Conservation (phyloP, 2,113 vertebrate species). For the Melozone crissalis region DNA sequence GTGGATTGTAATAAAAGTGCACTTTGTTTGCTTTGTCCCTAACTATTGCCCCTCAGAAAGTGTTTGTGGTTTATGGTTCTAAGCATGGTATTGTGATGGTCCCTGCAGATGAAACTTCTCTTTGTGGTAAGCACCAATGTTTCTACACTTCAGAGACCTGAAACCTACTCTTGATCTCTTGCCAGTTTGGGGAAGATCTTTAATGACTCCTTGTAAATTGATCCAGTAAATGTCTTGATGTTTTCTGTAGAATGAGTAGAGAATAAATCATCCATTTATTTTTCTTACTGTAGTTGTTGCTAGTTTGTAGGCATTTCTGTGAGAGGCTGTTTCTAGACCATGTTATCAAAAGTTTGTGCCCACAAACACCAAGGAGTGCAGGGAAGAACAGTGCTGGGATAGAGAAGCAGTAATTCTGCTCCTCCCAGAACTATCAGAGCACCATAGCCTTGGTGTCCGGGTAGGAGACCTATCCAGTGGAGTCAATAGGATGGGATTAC, state of each 20-base stretch:
- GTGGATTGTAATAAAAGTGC: background rate
- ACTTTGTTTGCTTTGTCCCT: background rate
- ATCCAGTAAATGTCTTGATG: background rate
- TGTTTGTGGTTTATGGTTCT: background rate
- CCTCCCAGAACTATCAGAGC: background rate
- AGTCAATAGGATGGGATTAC: background rate
- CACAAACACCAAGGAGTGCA: background rate
- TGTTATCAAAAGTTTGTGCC: background rate
- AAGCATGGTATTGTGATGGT: background rate
- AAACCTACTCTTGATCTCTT: background rate
- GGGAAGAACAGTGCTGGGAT: background rate
- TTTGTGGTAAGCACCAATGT: background rate
- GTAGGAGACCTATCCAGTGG: rapidly evolving
- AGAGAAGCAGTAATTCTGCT: background rate
- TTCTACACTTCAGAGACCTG: background rate
- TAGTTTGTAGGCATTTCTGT: background rate
- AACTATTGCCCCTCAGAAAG: background rate
- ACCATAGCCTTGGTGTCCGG: background rate
- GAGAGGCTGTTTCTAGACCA: background rate
- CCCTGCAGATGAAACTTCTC: background rate
- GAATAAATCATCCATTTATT: background rate
- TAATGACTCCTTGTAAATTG: background rate
- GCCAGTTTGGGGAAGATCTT: background rate
- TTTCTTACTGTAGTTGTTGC: background rate
- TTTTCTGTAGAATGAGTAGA: background rate